Conservation (phyloP, 2,797 vertebrate species). For the Syngnathus rostellatus region DNA sequence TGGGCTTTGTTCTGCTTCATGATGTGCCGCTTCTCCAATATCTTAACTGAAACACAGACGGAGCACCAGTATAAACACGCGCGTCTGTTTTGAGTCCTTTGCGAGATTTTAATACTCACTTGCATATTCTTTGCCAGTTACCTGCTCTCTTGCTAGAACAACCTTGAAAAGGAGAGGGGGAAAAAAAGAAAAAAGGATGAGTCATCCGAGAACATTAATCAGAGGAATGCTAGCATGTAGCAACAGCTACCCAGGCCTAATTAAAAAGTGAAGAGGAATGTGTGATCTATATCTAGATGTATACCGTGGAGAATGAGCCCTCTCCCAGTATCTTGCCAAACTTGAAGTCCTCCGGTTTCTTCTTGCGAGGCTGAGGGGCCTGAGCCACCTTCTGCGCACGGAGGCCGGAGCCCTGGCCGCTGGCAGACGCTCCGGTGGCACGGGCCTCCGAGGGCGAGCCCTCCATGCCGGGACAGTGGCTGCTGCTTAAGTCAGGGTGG, state of each 20-base stretch:
- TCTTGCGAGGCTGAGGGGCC: slow-evolving; percentile 85
- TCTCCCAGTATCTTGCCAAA: slow-evolving; percentile 97
- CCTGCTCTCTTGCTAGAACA: slow-evolving; percentile 91
- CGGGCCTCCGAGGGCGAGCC: slow-evolving; percentile 70
- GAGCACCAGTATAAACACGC: slow-evolving; percentile 6
- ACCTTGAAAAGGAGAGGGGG: slow-evolving; percentile 66
- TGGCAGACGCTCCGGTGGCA: slow-evolving; percentile 60
- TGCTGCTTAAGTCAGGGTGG: slow-evolving; percentile 85
- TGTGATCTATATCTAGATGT: slow-evolving; percentile 25
- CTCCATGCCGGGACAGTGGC: slow-evolving; percentile 83
- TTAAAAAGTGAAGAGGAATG: slow-evolving; percentile 43
- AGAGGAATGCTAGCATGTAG: slow-evolving; percentile 60
- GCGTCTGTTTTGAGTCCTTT: background rate
- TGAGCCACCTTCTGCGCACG: slow-evolving; percentile 60
- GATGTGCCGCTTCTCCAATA: slow-evolving; percentile 98
- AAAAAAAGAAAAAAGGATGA: slow-evolving; percentile 27
- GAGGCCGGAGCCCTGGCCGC: slow-evolving; percentile 65
- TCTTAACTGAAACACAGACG: slow-evolving; percentile 80
- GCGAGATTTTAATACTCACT: slow-evolving; percentile 72
- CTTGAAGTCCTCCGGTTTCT: slow-evolving; percentile 94
- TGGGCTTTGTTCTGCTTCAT: slow-evolving; percentile 99
- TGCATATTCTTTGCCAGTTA: slow-evolving; percentile 93
- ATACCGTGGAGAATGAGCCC: slow-evolving; percentile 97
- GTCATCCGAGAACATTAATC: slow-evolving; percentile 46
- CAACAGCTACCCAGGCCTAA: slow-evolving; percentile 44